Conservation (phyloP, 1,140 invertebrate species). For the Cotesia chilonis region DNA sequence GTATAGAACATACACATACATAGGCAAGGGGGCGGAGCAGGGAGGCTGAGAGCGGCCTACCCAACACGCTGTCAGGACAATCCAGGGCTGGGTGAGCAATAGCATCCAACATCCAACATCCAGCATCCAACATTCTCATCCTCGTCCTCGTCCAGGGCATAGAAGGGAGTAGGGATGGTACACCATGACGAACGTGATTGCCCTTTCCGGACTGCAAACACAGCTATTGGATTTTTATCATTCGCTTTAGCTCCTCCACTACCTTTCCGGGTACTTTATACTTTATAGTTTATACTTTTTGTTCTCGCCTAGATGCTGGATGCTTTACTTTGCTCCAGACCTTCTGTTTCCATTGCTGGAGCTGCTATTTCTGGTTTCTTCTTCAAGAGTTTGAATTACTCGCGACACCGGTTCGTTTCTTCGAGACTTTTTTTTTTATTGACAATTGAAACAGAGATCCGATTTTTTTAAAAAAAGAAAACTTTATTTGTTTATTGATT, state of each 20-base stretch:
- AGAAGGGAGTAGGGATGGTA: conserved; percentile 42
- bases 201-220: conserved; percentile 63
- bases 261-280: not conserved
- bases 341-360: too few species aligned
- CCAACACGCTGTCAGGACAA: conserved; percentile 40
- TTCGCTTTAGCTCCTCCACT: conserved; percentile 17
- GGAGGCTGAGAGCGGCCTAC: conserved; percentile 35
- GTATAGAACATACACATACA: not conserved
- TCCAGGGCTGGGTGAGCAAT: conserved; percentile 39
- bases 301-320: not conserved
- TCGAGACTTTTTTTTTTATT: too few species aligned
- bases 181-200: conserved; percentile 63
- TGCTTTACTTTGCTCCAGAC: too few species aligned
- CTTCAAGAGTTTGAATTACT: too few species aligned
- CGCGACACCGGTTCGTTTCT: too few species aligned
- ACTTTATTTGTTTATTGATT: too few species aligned
- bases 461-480: too few species aligned
- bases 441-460: too few species aligned
- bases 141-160: too few species aligned
- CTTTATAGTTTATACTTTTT: not conserved
- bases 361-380: too few species aligned
- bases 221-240: conserved; percentile 61
- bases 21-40: conserved; percentile 26
- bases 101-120: not conserved
- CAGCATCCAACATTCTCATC: too few species aligned